Evolutionary conservation across 30 jellyfish, hydroid and myxozoan genomes (phyloP), one percentile per base, ranked within the genome.

Genomic region (Pseudorhiza aurosa): DNA sequence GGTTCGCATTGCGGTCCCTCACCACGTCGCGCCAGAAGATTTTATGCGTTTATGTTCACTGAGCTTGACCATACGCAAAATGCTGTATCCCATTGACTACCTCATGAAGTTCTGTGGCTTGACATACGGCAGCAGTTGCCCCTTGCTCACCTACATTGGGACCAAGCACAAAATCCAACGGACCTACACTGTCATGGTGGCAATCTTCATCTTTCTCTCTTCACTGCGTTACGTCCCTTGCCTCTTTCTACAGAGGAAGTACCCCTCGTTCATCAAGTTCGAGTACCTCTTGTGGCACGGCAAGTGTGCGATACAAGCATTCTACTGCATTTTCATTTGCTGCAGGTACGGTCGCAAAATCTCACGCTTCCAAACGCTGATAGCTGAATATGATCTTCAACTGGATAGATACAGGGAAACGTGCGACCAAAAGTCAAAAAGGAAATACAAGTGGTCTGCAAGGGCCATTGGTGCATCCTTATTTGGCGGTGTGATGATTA

Each of bases 61-160:
- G 40, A 60, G 89, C 65, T 53, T 45, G 40, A 51, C 68, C 29
- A 67, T 77, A 8, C 81, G 89, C 12, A 50, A 32, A 58, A 49
- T 63, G 4, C 29, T 77, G 14, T 10, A 18, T 4, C 89, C 89
- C 29, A 21, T 77, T 14, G 75, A 77, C 77, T 5, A 17, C 1
- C 75, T 77, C n/a, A 77, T 77, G 89, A 77, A 77, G 63, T n/a
- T 45, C 8, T 59, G 60, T 51, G 89, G 89, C 45, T 50, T 77
- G 46, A 77, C 89, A 10, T 77, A 77, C 22, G 89, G 89, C 12
- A 58, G 82, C 39, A 77, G 82, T 32, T 77, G 89, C 30, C 89
- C 89, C 14, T 35, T 77, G 53, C 26, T 2, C 5, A 47, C 45
- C 2, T 1, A 64, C 4, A n/a, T 77, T 45, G 72, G 45, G 7